Conservation (phyloP, 2,113 vertebrate species). For the Pelusios castaneus region DNA sequence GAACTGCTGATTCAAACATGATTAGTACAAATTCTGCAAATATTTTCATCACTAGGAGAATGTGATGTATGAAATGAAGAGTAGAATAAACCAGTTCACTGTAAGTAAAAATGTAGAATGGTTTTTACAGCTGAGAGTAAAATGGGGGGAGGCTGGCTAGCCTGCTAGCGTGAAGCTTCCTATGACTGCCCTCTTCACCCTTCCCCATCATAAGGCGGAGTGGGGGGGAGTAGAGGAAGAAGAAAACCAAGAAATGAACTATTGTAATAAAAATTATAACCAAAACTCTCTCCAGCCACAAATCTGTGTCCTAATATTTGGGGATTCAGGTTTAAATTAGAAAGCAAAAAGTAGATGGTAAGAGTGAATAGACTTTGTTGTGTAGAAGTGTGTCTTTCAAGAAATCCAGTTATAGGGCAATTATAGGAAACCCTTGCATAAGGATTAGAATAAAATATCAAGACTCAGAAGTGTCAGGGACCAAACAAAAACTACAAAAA, state of each 20-base stretch:
- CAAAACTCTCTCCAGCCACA: neutral
- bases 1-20: neutral
- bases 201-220: too few species aligned
- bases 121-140: neutral
- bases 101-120: neutral
- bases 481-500: neutral
- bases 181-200: neutral
- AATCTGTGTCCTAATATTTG: neutral
- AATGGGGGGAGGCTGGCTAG: neutral
- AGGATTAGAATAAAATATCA: neutral
- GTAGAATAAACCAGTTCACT: neutral
- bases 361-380: neutral
- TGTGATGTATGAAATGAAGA: neutral
- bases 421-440: neutral
- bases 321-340: neutral
- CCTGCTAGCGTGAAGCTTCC: neutral
- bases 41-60: neutral
- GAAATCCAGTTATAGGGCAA: neutral
- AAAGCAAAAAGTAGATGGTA: neutral
- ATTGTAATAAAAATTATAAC: neutral
- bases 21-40: neutral
- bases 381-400: neutral
- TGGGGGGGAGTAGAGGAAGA: too few species aligned
- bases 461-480: neutral
- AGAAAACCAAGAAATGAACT: neutral